Evolutionary conservation across 2,113 vertebrate species (phyloP), one percentile per base, ranked within the genome.

Genomic region (Hymenochirus boettgeri): DNA sequence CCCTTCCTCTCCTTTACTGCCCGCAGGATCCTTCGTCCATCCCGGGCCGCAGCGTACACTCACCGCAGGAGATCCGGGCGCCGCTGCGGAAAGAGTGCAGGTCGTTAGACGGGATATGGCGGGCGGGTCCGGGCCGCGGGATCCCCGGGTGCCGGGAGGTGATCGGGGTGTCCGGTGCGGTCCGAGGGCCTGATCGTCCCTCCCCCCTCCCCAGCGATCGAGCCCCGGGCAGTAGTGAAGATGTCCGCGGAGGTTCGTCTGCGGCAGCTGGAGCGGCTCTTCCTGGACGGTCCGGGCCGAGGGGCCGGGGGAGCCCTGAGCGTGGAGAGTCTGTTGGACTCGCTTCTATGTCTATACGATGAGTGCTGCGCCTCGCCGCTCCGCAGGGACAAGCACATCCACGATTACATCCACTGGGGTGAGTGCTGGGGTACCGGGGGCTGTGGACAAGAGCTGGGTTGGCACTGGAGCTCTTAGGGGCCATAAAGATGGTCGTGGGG

Each of bases 191-290:
- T 60, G 57, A 60, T 29, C 21, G 5, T 7, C 39, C 39, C 39
- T 22, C 7, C 23, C 9, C 24, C 18, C 26, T 8, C 57, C 29
- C 29, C 29, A 31, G 57, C 37, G 35, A n/a, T 22, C 22, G 48
- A 24, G 61, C 5, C 12, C 51, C 35, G 51, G 12, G 22, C 31
- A 26, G 39, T 11, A 17, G 46, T 18, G 37, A 70, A 48, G 73
- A 98, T 99, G 96, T 99, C 96, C 70, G 96, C 92, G 77, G 96
- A 99, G 85, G 95, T 99, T 77, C 95, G 96, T 82, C 85, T 99
- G 92, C 92, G 93, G 89, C 94, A 94, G 84, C 80, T 99, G 89
- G 96, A 99, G 79, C 92, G 96, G 79, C 89, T 99, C 81, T 77
- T 99, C 74, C 81, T 99, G 89, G 94, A 93, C 80, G 96, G 96